Evolutionary conservation across 92 coral and sea anemone species (phyloP).

Genomic region (Blastomussa wellsi): DNA sequence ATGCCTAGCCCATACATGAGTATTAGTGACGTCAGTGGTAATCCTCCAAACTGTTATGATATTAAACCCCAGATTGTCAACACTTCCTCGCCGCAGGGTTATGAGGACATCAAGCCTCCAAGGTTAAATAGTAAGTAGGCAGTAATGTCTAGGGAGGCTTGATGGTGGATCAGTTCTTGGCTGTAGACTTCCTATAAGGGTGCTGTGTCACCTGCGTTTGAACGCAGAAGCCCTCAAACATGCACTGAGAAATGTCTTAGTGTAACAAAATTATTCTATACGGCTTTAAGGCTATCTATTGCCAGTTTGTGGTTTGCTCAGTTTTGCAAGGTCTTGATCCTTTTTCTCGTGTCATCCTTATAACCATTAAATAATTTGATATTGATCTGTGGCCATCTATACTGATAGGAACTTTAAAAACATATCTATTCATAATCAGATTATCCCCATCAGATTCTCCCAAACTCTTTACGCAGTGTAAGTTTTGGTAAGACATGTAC

Average conservation of each 20-base stretch:
- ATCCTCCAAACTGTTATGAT: constrained; percentile 59
- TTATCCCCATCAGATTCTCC: too few species aligned
- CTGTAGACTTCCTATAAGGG: background rate
- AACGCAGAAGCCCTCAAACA: background rate
- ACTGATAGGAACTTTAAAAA: too few species aligned
- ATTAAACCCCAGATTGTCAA: constrained; percentile 62
- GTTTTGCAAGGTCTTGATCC: too few species aligned
- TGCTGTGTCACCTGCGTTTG: background rate
- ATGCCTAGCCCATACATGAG: constrained; percentile 80
- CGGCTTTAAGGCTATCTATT: too few species aligned
- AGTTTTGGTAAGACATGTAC: too few species aligned
- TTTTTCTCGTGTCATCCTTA: too few species aligned
- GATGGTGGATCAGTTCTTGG: background rate
- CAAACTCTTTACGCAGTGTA: too few species aligned
- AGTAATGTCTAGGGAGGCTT: background rate
- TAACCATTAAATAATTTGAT: too few species aligned
- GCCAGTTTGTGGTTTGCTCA: too few species aligned
- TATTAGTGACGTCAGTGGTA: constrained; percentile 58
- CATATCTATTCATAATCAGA: too few species aligned
- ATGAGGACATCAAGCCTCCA: constrained; percentile 83
- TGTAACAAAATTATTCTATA: background rate
- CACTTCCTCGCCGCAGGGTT: constrained; percentile 68
- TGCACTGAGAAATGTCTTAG: background rate
- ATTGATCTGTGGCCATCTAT: too few species aligned
- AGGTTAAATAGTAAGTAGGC: constrained; percentile 50